Conservation (phyloP, 1,140 invertebrate species). For the Drosophila rufa region DNA sequence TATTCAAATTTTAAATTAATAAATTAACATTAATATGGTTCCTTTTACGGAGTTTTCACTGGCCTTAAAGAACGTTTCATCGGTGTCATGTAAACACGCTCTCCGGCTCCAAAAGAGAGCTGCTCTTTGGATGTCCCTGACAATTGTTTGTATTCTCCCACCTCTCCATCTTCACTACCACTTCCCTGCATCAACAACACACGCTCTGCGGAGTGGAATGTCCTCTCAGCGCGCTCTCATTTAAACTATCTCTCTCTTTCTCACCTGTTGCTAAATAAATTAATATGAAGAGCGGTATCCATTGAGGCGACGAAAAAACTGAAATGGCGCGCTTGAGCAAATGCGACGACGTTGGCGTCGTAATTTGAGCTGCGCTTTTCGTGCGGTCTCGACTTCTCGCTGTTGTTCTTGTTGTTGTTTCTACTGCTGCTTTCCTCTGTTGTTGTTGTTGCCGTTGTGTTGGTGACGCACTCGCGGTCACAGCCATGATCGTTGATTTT, state of each 20-base stretch:
- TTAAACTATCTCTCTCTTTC: conserved; percentile 14
- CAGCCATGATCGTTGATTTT: conserved; percentile 68
- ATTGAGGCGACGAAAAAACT: conserved; percentile 64
- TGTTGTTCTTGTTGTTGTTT: conserved; percentile 38
- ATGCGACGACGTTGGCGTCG: conserved; percentile 51
- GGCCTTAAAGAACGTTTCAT: conserved; percentile 10
- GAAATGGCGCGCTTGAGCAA: conserved; percentile 80
- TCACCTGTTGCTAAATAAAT: conserved; percentile 83
- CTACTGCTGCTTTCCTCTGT: conserved; percentile 22
- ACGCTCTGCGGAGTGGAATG: background rate
- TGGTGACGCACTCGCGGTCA: conserved; percentile 73
- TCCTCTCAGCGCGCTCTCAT: conserved; percentile 6
- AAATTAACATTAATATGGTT: background rate
- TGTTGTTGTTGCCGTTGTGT: conserved; percentile 43
- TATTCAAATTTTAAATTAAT: background rate
- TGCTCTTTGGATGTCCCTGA: conserved; percentile 43
- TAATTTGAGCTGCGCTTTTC: conserved; percentile 80
- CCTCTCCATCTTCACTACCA: background rate
- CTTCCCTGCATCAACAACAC: background rate
- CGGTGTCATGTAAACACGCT: conserved; percentile 12
- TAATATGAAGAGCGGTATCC: conserved; percentile 81
- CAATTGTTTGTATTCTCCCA: conserved; percentile 13
- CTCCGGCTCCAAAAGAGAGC: conserved; percentile 8
- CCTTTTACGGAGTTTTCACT: too few species aligned
- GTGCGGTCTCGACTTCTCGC: conserved; percentile 68